These are phyloP conservation scores for Antidorcas marsupialis DNA, from an alignment of 2,113 vertebrate species.

Conservation along the genomic window DNA sequence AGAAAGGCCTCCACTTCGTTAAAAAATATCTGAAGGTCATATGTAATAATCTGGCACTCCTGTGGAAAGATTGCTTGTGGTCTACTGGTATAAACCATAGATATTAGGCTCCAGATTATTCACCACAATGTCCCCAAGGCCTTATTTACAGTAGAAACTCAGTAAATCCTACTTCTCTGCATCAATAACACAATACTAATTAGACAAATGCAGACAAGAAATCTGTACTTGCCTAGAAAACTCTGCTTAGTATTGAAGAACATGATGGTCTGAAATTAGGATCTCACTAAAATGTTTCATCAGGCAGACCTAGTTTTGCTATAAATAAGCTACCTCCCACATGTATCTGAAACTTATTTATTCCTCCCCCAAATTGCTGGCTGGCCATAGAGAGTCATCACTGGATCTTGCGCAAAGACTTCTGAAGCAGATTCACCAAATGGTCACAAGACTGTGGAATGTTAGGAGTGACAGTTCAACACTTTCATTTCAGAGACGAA, in stretches of 20 bases:
- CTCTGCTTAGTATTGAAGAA: conserved; percentile 23
- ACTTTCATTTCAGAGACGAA: not conserved
- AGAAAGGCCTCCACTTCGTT: not conserved
- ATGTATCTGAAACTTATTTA: conserved; percentile 61
- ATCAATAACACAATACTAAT: not conserved
- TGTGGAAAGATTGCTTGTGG: not conserved
- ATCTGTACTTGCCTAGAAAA: conserved; percentile 24
- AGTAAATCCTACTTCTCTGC: not conserved
- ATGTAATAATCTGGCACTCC: not conserved
- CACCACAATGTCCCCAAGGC: not conserved
- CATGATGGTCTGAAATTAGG: conserved; percentile 48
- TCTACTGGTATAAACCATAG: not conserved
- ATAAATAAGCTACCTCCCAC: conserved; percentile 58
- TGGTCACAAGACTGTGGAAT: not conserved
- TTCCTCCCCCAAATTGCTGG: conserved; percentile 50
- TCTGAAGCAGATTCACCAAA: not conserved
- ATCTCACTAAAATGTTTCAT: conserved; percentile 51
- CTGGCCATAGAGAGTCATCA: conserved; percentile 7
- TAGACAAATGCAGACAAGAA: conserved; percentile 7
- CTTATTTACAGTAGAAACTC: not conserved
- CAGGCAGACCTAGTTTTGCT: conserved; percentile 55
- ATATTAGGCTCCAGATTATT: not conserved
- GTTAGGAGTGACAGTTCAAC: not conserved
- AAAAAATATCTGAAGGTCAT: not conserved
- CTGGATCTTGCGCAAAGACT: not conserved